Evolutionary conservation across 2,888 invertebrate species (phyloP).

Genomic region (Apoda limacodes): DNA sequence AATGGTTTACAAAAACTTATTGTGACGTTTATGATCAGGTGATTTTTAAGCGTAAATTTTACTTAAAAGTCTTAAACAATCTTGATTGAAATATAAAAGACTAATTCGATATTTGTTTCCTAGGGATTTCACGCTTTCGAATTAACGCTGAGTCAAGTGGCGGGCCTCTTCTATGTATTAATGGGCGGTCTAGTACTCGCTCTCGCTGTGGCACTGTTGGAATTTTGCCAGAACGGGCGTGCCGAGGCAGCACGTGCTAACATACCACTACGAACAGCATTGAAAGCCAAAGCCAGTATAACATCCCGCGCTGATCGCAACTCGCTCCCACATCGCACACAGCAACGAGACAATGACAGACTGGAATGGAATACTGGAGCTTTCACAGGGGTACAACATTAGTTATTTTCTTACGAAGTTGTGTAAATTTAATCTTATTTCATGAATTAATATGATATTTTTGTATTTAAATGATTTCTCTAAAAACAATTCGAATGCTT

Average conservation of each 20-base stretch:
- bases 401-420: neutral
- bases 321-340: slow-evolving; percentile 27
- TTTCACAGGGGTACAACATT: slow-evolving; percentile 42
- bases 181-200: slow-evolving; percentile 92
- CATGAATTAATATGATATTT: no score
- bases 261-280: slow-evolving; percentile 84
- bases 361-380: slow-evolving; percentile 54
- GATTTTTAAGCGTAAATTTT: neutral
- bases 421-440: neutral
- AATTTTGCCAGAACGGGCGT: slow-evolving; percentile 93
- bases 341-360: slow-evolving; percentile 42
- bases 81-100: slow-evolving; percentile 8
- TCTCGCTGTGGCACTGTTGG: slow-evolving; percentile 89
- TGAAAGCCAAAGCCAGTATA: slow-evolving; percentile 86
- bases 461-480: no score
- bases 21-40: slow-evolving; percentile 27
- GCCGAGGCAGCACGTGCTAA: slow-evolving; percentile 81
- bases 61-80: slow-evolving; percentile 1
- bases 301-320: slow-evolving; percentile 62
- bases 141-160: slow-evolving; percentile 93
- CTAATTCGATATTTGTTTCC: slow-evolving; percentile 19
- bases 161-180: slow-evolving; percentile 97
- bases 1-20: slow-evolving; percentile 78
- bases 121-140: slow-evolving; percentile 84
- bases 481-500: no score